A percentile compares a stretch with the other conserved stretches of the same genome.
Evolutionary conservation across 2,888 invertebrate species (phyloP).

Genomic region (Bellardia pandia): DNA sequence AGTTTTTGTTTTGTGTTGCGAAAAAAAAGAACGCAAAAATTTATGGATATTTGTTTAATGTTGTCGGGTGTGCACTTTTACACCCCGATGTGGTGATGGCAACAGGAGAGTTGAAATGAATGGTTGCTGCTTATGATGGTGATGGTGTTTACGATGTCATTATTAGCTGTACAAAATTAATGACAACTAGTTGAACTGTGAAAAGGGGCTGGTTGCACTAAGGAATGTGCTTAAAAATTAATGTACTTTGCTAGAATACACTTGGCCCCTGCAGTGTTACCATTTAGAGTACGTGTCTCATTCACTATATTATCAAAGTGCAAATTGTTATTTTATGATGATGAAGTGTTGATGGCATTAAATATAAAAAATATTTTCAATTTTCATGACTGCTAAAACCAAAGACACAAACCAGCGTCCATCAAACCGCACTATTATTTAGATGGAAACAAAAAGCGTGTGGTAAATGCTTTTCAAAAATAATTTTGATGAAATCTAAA

Average conservation of each 20-base stretch:
- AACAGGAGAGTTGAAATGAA: not conserved
- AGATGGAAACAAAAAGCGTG: constrained; percentile 16
- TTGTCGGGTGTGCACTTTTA: constrained; percentile 11
- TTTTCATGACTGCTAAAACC: constrained; percentile 33
- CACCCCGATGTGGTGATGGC: not conserved
- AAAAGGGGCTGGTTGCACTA: not conserved
- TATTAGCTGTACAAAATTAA: constrained; percentile 71
- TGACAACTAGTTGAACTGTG: constrained; percentile 47
- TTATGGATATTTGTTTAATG: constrained; percentile 48
- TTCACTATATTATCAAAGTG: constrained; percentile 17
- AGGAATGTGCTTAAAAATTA: constrained; percentile 43
- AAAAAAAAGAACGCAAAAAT: constrained; percentile 8
- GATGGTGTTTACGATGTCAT: constrained; percentile 59
- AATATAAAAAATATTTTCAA: constrained; percentile 55
- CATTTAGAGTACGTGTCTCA: constrained; percentile 14
- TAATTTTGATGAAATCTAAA: constrained; percentile 25
- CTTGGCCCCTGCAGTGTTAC: not conserved
- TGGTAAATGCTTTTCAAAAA: constrained; percentile 51
- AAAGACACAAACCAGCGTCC: constrained; percentile 24
- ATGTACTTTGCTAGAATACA: constrained; percentile 27
- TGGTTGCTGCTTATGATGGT: not conserved
- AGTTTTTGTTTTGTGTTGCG: constrained; percentile 44
- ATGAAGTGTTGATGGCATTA: constrained; percentile 65
- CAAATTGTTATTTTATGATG: constrained; percentile 69
- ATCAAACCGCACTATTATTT: constrained; percentile 41